Percentiles rank a stretch among this genome's conserved stretches.
Evolutionary conservation across 1,140 invertebrate genomes (phyloP).

Genomic region (Phthorimaea operculella): DNA sequence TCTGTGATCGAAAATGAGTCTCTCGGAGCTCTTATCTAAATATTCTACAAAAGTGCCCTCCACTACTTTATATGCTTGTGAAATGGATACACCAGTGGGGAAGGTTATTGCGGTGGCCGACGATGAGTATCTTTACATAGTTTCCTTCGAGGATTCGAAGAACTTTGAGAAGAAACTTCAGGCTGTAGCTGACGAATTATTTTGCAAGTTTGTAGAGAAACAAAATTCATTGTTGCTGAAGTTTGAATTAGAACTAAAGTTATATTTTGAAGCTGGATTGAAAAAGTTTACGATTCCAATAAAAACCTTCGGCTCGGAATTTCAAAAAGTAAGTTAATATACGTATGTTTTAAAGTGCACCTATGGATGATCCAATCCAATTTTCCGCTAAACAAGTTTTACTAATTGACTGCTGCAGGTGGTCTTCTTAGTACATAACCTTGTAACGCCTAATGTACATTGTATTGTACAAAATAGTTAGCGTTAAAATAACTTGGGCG

Average conservation of each 20-base stretch:
- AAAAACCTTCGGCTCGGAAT: constrained; percentile 47
- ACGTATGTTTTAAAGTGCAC: neutral
- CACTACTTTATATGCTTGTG: constrained; percentile 20
- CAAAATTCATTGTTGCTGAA: constrained; percentile 35
- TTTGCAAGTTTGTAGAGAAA: constrained; percentile 32
- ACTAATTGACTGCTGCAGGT: no score
- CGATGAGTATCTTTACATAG: constrained; percentile 36
- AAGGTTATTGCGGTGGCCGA: constrained; percentile 41
- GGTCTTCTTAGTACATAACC: no score
- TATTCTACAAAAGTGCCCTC: constrained; percentile 22
- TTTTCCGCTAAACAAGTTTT: no score
- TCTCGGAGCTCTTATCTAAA: constrained; percentile 29
- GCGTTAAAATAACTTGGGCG: no score
- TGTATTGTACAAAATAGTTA: no score
- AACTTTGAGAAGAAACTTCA: constrained; percentile 36
- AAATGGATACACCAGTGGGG: constrained; percentile 36
- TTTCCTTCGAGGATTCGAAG: constrained; percentile 47
- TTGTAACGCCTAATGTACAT: no score
- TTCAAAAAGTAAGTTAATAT: constrained; percentile 44
- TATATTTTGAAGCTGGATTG: constrained; percentile 42
- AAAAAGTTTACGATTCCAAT: constrained; percentile 41
- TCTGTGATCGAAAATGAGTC: no score
- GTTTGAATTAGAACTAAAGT: constrained; percentile 36
- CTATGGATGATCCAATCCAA: neutral
- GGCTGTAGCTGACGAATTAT: constrained; percentile 25